Percentiles rank a stretch among this genome's conserved stretches.
Evolutionary conservation across 2,888 invertebrate species (phyloP).

Genomic region (Oxyteleia sp.): DNA sequence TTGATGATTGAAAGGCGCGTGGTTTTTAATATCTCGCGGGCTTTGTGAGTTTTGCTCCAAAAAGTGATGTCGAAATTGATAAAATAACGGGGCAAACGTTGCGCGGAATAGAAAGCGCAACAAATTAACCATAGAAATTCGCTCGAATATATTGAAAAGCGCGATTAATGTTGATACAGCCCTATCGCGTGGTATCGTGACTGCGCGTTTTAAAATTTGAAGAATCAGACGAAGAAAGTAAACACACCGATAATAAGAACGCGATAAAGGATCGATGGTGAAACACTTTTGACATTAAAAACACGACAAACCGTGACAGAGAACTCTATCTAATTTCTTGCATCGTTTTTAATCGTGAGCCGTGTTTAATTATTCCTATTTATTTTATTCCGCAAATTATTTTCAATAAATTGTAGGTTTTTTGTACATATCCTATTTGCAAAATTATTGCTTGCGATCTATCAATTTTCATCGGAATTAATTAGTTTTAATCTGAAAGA

Average conservation of each 20-base stretch:
- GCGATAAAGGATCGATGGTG: conserved; percentile 48
- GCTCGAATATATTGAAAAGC: conserved; percentile 21
- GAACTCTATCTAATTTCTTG: conserved; percentile 54
- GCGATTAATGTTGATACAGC: conserved; percentile 40
- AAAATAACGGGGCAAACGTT: conserved; percentile 8
- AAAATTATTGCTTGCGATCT: too few relatives aligned
- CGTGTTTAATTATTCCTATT: neutral
- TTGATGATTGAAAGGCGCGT: too few relatives aligned
- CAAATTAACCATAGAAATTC: conserved; percentile 53
- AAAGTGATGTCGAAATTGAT: conserved; percentile 45
- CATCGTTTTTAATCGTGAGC: conserved; percentile 43
- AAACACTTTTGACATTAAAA: conserved; percentile 64
- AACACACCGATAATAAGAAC: conserved; percentile 53
- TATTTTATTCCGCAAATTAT: neutral
- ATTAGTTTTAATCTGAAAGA: too few relatives aligned
- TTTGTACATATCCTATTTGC: too few relatives aligned
- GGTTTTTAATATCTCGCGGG: neutral
- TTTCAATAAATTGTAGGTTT: too few relatives aligned
- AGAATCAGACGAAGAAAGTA: conserved; percentile 60
- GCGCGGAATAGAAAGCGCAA: conserved; percentile 46
- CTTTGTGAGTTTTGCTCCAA: conserved; percentile 12
- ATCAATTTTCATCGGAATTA: too few relatives aligned
- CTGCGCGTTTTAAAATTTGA: conserved; percentile 57
- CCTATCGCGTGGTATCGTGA: conserved; percentile 48
- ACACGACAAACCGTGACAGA: conserved; percentile 62